Evolutionary conservation across 2,888 invertebrate genomes (phyloP).

Genomic region (Ariolimax columbianus): DNA sequence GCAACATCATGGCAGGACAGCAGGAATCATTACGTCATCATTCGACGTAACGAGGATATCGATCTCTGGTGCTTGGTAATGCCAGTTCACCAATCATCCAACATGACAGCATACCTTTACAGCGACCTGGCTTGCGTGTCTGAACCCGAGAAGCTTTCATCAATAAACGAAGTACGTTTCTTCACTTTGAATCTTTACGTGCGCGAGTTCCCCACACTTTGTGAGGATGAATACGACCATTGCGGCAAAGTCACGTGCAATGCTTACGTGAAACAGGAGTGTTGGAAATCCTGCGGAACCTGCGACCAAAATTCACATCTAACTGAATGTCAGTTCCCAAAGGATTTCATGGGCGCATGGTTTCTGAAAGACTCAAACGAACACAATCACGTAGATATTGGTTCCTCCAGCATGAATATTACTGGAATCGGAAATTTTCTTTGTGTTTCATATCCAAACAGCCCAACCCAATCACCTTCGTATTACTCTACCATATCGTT

Average conservation of each 20-base stretch:
- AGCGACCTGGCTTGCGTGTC: constrained; percentile 62
- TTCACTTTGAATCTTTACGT: constrained; percentile 60
- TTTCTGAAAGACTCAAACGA: constrained; percentile 50
- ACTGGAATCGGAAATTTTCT: constrained; percentile 63
- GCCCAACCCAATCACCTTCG: constrained; percentile 55
- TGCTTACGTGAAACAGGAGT: constrained; percentile 61
- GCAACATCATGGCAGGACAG: constrained; percentile 64
- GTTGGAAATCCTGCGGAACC: constrained; percentile 66
- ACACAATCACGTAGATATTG: constrained; percentile 23
- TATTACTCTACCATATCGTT: constrained; percentile 65
- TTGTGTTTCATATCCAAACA: constrained; percentile 63
- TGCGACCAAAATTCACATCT: constrained; percentile 62
- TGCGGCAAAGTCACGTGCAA: constrained; percentile 65
- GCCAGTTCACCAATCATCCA: constrained; percentile 48
- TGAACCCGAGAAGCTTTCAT: not conserved
- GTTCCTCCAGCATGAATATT: constrained; percentile 48
- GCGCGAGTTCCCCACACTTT: constrained; percentile 59
- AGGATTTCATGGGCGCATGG: constrained; percentile 62
- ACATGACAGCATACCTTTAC: constrained; percentile 58
- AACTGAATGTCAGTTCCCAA: constrained; percentile 64
- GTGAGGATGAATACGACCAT: constrained; percentile 69
- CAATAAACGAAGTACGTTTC: constrained; percentile 40
- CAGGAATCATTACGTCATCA: constrained; percentile 61
- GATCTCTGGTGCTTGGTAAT: constrained; percentile 65
- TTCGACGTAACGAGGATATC: constrained; percentile 57